phyloP scores from a whole-genome alignment of 2,888 invertebrate species.

The Heliconius erato region DNA sequence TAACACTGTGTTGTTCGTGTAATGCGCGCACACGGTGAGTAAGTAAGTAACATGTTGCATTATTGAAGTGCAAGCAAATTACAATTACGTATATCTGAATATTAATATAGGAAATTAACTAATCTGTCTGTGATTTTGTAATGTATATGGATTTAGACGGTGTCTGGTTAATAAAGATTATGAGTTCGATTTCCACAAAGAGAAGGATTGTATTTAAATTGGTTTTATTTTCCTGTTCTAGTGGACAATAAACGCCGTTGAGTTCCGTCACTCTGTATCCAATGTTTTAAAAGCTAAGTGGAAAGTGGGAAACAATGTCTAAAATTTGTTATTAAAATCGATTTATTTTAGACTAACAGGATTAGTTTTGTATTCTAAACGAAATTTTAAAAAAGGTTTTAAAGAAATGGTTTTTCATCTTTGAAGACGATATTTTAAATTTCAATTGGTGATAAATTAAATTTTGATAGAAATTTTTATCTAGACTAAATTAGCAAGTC shows the following conservation, averaged over 20 bases:
- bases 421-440: not conserved
- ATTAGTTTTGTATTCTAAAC: not conserved
- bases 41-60: slow-evolving; percentile 12
- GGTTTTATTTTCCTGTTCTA: too few relatives aligned
- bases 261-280: not conserved
- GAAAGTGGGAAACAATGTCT: not conserved
- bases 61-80: slow-evolving; percentile 14
- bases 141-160: not conserved
- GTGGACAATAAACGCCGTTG: not conserved
- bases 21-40: slow-evolving; percentile 8
- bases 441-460: not conserved
- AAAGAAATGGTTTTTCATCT: not conserved
- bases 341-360: too few relatives aligned
- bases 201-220: too few relatives aligned
- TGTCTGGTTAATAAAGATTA: too few relatives aligned
- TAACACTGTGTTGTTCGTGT: slow-evolving; percentile 20
- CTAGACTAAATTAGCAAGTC: not conserved
- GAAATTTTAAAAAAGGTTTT: not conserved
- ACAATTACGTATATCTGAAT: slow-evolving; percentile 2
- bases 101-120: not conserved
- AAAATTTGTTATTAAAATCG: too few relatives aligned
- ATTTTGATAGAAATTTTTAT: not conserved
- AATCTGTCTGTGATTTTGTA: not conserved
- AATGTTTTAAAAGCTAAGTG: not conserved
- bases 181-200: too few relatives aligned